These are phyloP conservation scores for Gymnoscopelus braueri DNA, from an alignment of 2,797 vertebrate genomes.

Conservation along the genomic window DNA sequence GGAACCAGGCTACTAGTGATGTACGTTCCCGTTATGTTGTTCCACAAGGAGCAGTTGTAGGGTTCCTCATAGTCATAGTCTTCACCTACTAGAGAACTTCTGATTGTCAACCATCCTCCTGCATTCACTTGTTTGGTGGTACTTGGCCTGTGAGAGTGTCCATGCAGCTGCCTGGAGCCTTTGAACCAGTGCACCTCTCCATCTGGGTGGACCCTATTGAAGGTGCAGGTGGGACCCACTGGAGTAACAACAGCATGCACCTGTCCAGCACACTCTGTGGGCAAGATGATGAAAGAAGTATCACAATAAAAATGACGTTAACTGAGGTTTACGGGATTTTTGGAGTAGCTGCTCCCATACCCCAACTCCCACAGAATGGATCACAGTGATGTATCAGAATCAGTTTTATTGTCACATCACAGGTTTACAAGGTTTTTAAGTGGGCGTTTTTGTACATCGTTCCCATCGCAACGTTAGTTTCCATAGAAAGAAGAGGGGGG, in stretches of 20 bases:
- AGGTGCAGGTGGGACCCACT: slow-evolving; percentile 42
- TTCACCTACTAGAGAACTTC: slow-evolving; percentile 14
- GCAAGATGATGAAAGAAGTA: slow-evolving; percentile 15
- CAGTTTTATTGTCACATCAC: too few species aligned
- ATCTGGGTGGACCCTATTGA: slow-evolving; percentile 57
- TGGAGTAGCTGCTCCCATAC: too few species aligned
- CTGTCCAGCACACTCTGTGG: slow-evolving; percentile 48
- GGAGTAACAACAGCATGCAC: background rate
- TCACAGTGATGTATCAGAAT: too few species aligned
- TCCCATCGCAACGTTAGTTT: too few species aligned
- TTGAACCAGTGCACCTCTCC: slow-evolving; percentile 73
- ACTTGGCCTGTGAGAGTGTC: background rate
- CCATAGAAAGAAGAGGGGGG: too few species aligned
- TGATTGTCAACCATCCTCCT: slow-evolving; percentile 51
- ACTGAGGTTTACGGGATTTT: background rate
- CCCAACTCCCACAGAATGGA: too few species aligned
- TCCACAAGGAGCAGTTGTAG: slow-evolving; percentile 67
- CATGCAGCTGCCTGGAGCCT: slow-evolving; percentile 22
- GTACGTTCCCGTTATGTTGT: slow-evolving; percentile 40
- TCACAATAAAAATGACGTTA: background rate
- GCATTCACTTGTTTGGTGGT: slow-evolving; percentile 18
- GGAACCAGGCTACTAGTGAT: slow-evolving; percentile 33
- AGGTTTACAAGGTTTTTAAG: too few species aligned
- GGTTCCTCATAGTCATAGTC: background rate
- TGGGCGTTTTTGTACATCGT: too few species aligned